A percentile compares a stretch with the other conserved stretches of the same genome.
Conservation (phyloP, 2,113 vertebrate species). For the Marcusenius ussheri region DNA sequence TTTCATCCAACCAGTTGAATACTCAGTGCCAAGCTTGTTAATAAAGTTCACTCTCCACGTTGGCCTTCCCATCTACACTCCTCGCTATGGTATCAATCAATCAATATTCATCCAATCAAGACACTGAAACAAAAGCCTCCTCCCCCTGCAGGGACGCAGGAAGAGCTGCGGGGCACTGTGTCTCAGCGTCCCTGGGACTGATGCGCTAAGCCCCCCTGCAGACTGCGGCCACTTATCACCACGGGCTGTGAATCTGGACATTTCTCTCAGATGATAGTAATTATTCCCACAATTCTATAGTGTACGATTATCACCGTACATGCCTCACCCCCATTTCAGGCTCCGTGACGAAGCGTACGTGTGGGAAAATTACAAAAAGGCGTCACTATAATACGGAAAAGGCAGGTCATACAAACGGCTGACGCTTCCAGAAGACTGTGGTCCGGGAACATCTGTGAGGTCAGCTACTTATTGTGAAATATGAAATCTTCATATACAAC, state of each 20-base stretch:
- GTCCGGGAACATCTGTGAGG: background rate
- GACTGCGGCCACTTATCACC: background rate
- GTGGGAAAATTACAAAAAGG: background rate
- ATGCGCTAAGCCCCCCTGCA: background rate
- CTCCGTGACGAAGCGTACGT: background rate
- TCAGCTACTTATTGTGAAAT: background rate
- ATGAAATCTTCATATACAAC: background rate
- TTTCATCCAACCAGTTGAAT: too few relatives aligned
- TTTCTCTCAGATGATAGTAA: background rate
- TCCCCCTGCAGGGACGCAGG: background rate
- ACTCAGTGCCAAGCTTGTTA: background rate
- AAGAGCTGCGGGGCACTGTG: background rate
- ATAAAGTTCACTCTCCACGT: background rate
- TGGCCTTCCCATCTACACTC: background rate
- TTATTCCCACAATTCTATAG: constrained; percentile 3
- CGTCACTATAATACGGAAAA: background rate
- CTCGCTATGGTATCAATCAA: background rate
- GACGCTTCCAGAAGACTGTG: background rate
- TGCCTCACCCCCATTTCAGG: background rate
- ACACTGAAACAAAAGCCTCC: background rate
- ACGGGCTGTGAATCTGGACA: background rate
- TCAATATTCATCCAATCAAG: background rate
- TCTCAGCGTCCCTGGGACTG: background rate
- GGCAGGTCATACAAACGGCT: background rate
- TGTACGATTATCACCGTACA: background rate